Base-by-base conservation (phyloP, 2,113 vertebrate genomes). In the Rhinogobius similis region DNA sequence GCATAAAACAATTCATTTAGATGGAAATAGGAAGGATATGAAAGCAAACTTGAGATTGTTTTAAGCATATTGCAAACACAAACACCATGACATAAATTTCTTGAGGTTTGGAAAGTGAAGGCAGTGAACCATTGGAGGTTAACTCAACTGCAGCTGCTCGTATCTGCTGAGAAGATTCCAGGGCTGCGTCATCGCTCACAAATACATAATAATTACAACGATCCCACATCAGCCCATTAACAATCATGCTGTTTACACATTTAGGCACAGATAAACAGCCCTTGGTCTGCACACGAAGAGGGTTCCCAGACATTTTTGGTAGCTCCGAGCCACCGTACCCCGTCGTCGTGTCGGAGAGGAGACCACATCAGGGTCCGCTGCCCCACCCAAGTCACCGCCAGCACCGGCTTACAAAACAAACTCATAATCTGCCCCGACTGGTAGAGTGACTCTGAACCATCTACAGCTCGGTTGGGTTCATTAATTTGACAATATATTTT, bases 291-390 rank as follows among this genome's bases (percentile, higher is more conserved):
- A 53, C 55, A 10, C 9, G 32, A 8, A 44, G 63, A 72, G 62
- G 59, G 69, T 87, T 90, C 75, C 85, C 86, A 89, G 80, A 85
- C 82, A 76, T 83, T 85, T 44, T 48, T 78, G 50, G 64, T 68
- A 69, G 83, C 63, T 43, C 78, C 73, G 72, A 81, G 85, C 73
- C 76, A 77, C 70, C 61, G 59, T 75, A 71, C 76, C 39, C 82
- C 65, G 24, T 71, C 72, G 16, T 78, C 81, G 85, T 87, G 87
- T 75, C 85, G 75, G 79, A 82, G 68, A 70, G 77, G 71, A 67
- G 61, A 86, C 88, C 87, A 86, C 89, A 91, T 86, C 76, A 83
- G 78, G 83, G 82, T 84, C 76, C 74, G 36, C 41, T 0, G 62
- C 79, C 62, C 83, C 77, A 77, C 89, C 89, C 85, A 75, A 74